phyloP scores from a whole-genome alignment of 2,888 invertebrate genomes.

The Andrena camellia region DNA sequence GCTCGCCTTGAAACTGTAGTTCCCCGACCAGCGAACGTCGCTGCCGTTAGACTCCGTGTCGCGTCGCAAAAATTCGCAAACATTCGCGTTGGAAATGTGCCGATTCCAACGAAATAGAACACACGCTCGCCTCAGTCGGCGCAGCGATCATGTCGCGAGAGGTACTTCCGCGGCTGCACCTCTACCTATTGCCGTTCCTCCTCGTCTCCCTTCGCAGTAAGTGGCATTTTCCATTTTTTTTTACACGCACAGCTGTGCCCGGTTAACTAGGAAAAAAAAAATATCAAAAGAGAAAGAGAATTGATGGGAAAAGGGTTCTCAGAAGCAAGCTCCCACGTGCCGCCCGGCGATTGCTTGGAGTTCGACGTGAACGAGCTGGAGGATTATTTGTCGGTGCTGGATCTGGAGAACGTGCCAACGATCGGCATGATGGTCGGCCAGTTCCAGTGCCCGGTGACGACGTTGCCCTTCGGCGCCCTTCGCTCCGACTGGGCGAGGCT shows the following conservation, averaged over 20 bases:
- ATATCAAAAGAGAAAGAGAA: not conserved
- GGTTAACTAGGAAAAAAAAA: too few relatives aligned
- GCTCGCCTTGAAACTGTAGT: not conserved
- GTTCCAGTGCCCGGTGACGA: conserved; percentile 48
- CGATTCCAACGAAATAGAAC: conserved; percentile 65
- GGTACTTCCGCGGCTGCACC: conserved; percentile 32
- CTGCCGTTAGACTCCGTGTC: not conserved
- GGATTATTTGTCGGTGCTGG: conserved; percentile 53
- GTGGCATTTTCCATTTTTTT: conserved; percentile 4
- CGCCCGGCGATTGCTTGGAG: conserved; percentile 47
- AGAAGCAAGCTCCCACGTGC: conserved; percentile 8
- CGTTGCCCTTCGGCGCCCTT: conserved; percentile 72
- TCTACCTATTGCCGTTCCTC: conserved; percentile 38
- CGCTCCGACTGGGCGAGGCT: conserved; percentile 75
- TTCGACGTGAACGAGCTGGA: conserved; percentile 58
- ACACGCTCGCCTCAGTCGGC: conserved; percentile 51
- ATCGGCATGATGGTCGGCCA: conserved; percentile 51
- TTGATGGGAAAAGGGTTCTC: not conserved
- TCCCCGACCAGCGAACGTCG: not conserved
- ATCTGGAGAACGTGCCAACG: conserved; percentile 47
- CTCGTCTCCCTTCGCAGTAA: conserved; percentile 56
- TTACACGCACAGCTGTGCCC: too few relatives aligned
- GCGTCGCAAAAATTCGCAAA: conserved; percentile 38
- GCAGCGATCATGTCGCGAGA: conserved; percentile 65
- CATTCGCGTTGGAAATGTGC: conserved; percentile 43